Conservation (phyloP, 2,888 invertebrate genomes). For the Mellilla xanthometata region DNA sequence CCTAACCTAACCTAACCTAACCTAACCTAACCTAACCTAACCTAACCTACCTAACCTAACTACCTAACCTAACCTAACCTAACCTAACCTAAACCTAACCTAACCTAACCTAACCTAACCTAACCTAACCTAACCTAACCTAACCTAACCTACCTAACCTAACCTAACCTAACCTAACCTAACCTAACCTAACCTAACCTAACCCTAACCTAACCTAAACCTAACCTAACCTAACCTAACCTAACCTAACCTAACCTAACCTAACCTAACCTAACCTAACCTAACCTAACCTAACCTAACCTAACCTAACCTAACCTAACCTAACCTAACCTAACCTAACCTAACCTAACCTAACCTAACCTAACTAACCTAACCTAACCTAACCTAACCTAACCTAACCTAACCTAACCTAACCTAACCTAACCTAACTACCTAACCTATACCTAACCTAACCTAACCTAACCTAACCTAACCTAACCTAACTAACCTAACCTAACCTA, state of each 20-base stretch:
- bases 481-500: constrained; percentile 27
- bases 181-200: constrained; percentile 20
- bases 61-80: constrained; percentile 27
- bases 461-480: constrained; percentile 24
- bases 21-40: too few relatives aligned
- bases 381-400: constrained; percentile 29
- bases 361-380: constrained; percentile 23
- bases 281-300: constrained; percentile 26
- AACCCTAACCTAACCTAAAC: constrained; percentile 22
- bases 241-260: constrained; percentile 26
- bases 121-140: constrained; percentile 28
- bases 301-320: constrained; percentile 26
- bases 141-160: constrained; percentile 15
- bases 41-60: too few relatives aligned
- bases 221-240: too few relatives aligned
- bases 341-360: constrained; percentile 28
- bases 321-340: constrained; percentile 27
- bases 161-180: constrained; percentile 25
- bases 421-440: constrained; percentile 23
- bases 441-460: constrained; percentile 25
- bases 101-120: too few relatives aligned
- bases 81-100: constrained; percentile 26
- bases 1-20: constrained; percentile 24
- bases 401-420: constrained; percentile 28
- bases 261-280: constrained; percentile 28